Conservation (phyloP, 1,140 invertebrate species). For the Ostrea edulis region DNA sequence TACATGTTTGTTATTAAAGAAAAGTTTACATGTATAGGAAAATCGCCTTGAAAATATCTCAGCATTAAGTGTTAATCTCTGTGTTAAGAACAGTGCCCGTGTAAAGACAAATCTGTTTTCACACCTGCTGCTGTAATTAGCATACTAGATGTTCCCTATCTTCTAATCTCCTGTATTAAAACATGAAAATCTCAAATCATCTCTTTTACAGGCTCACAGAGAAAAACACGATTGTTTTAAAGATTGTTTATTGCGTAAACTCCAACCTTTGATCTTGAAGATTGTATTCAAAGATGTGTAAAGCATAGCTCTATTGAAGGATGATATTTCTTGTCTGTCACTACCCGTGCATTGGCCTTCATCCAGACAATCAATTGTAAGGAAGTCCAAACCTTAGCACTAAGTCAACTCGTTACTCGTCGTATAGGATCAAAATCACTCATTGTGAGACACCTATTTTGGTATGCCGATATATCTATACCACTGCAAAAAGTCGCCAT, state of each 20-base stretch:
- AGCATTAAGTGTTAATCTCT: too few species aligned
- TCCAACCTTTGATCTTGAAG: neutral
- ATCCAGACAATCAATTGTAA: constrained; percentile 17
- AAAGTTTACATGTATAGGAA: too few species aligned
- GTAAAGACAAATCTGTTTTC: too few species aligned
- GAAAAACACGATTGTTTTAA: neutral
- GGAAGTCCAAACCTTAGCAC: neutral
- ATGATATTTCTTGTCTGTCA: constrained; percentile 20
- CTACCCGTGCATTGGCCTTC: neutral
- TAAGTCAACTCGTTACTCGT: neutral
- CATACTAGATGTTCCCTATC: too few species aligned
- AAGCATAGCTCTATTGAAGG: neutral
- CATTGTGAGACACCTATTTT: neutral
- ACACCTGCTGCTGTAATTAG: too few species aligned
- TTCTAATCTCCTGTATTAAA: too few species aligned
- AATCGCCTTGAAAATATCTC: too few species aligned
- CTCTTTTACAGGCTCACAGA: neutral
- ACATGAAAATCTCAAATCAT: neutral
- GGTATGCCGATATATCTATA: constrained; percentile 30
- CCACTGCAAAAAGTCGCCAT: neutral
- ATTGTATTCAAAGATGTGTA: constrained; percentile 5
- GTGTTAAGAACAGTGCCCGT: too few species aligned
- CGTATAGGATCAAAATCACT: constrained; percentile 21
- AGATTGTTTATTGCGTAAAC: constrained; percentile 13
- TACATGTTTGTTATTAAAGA: too few species aligned